A percentile compares a stretch with the other conserved stretches of the same genome.
Evolutionary conservation across 2,113 vertebrate genomes (phyloP).

Genomic region (Gymnobelideus leadbeateri): DNA sequence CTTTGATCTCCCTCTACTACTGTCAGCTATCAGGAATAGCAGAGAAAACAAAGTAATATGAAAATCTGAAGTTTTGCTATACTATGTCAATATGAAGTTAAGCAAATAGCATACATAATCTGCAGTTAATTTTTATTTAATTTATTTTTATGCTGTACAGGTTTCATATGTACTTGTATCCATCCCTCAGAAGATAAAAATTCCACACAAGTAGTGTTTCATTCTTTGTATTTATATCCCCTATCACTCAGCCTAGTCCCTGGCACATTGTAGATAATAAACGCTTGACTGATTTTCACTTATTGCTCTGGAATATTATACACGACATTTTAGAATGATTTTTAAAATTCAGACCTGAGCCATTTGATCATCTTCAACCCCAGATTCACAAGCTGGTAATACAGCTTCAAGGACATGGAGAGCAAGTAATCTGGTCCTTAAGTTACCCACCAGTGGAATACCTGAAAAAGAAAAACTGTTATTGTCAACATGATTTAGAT

Average conservation of each 20-base stretch:
- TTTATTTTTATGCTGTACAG: background rate
- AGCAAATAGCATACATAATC: background rate
- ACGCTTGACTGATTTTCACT: background rate
- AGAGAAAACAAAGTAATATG: constrained; percentile 39
- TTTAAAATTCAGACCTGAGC: constrained; percentile 87
- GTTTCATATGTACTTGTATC: background rate
- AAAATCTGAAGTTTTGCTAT: constrained; percentile 26
- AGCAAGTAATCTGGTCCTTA: constrained; percentile 95
- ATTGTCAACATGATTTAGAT: constrained; percentile 44
- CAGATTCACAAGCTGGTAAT: constrained; percentile 95
- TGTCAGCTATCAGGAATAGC: constrained; percentile 6
- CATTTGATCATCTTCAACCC: constrained; percentile 96
- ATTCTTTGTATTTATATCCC: background rate
- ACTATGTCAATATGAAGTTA: too few species aligned
- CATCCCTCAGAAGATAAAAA: background rate
- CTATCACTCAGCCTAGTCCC: background rate
- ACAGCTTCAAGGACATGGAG: constrained; percentile 98
- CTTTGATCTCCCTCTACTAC: background rate
- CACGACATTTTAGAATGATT: constrained; percentile 39
- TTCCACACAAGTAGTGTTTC: background rate
- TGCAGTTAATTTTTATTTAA: background rate
- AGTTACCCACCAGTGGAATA: constrained; percentile 94
- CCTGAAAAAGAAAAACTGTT: constrained; percentile 83
- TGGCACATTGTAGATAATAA: background rate
- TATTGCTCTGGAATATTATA: background rate